Evolutionary conservation across 2,113 vertebrate genomes (phyloP), one percentile per base, ranked within the genome.

Genomic region (Saccopteryx leptura): DNA sequence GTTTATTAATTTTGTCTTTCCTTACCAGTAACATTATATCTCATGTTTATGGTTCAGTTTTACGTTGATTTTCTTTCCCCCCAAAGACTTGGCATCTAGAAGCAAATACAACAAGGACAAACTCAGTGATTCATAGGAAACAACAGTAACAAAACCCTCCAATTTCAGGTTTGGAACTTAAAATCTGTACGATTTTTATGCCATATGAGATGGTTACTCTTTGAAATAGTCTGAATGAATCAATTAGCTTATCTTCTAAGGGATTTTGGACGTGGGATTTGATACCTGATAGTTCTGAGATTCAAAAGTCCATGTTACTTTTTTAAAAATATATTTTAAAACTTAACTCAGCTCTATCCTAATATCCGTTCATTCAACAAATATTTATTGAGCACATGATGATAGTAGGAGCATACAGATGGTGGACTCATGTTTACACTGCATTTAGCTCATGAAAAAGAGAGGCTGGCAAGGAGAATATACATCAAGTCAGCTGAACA

Each of bases 1-100:
- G 85, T 85, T 78, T 80, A 66, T 39, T 83, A 72, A 54, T 74
- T 83, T 90, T 95, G 39, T 83, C 68, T 93, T 88, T 90, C 19
- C 50, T 79, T 48, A 21, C 5, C 0, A n/a, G 3, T 66, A 68
- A 14, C 0, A 65, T 80, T 71, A 4, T 85, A 7, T 56, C 14
- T 90, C 2, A 87, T 23, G 84, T 90, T 72, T 92, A 71, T 46
- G 9, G 4, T 31, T 91, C 33, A 82, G 28, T 74, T 68, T 90
- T 66, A 65, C 23, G 56, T 71, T 90, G 50, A 79, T 54, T 75
- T 81, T 80, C 72, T 52, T 69, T 76, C 90, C 71, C 28, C n/a
- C n/a, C n/a, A 63, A 74, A 79, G 12, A 48, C 12, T 87, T 48
- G 3, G 9, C 72, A 15, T 74, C 39, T 92, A 56, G 11, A 91